phyloP scores from a whole-genome alignment of 1,140 invertebrate species.

The Arion vulgaris region DNA sequence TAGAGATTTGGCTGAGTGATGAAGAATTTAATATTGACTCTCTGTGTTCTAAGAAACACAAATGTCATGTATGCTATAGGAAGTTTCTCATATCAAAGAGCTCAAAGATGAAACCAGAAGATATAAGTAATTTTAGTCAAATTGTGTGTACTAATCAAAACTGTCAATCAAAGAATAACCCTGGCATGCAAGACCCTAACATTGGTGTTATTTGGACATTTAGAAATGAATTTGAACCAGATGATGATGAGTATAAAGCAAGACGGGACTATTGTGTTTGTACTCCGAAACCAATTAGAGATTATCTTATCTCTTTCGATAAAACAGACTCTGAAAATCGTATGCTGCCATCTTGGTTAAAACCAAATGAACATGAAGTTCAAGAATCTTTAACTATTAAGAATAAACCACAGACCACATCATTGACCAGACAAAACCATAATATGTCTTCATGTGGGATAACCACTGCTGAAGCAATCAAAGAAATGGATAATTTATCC shows the following conservation, averaged over 20 bases:
- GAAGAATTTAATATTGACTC: neutral
- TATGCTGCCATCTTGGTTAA: neutral
- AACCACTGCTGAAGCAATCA: neutral
- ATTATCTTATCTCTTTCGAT: neutral
- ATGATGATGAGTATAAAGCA: neutral
- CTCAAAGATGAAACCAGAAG: neutral
- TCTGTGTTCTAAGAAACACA: neutral
- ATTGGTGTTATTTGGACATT: neutral
- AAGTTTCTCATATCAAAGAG: neutral
- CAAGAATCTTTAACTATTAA: neutral
- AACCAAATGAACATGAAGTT: neutral
- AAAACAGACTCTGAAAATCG: neutral
- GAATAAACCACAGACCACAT: neutral
- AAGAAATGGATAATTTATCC: neutral
- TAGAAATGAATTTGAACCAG: neutral
- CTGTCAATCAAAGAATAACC: constrained; percentile 2
- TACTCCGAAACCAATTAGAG: neutral
- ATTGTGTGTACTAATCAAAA: neutral
- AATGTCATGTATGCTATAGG: neutral
- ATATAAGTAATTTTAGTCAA: neutral
- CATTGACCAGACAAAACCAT: neutral
- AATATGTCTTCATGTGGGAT: neutral
- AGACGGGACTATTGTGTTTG: neutral
- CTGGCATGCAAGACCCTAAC: neutral
- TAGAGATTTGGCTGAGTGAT: neutral